Conservation (phyloP, 2,113 vertebrate genomes). For the Tapirus terrestris region DNA sequence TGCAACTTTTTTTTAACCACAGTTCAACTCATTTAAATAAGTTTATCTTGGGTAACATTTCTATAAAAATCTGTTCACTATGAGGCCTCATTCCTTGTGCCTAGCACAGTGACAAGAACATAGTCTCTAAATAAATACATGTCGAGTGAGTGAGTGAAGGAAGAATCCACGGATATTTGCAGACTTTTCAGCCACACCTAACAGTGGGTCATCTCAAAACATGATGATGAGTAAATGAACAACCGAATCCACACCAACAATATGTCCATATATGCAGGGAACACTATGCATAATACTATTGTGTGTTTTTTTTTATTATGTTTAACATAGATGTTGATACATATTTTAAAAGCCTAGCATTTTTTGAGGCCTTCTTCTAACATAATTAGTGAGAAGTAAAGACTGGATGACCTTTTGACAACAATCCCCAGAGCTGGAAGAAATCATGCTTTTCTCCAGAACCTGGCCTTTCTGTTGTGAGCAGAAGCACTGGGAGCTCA, state of each 20-base stretch:
- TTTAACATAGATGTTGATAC: neutral
- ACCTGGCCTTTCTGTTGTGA: neutral
- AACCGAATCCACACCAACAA: neutral
- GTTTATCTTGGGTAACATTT: neutral
- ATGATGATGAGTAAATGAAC: neutral
- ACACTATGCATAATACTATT: neutral
- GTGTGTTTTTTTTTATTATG: neutral
- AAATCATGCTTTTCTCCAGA: neutral
- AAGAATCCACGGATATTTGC: neutral
- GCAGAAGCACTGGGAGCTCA: neutral
- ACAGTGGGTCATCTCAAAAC: neutral
- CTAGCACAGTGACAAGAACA: neutral
- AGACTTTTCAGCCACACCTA: neutral
- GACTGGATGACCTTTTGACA: constrained; percentile 21
- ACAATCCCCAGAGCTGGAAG: neutral
- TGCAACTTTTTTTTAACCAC: neutral
- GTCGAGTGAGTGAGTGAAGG: neutral
- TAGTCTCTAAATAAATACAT: neutral
- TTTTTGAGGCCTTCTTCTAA: neutral
- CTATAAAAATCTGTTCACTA: neutral
- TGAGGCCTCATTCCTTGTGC: neutral
- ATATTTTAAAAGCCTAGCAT: neutral
- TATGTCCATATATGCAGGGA: neutral
- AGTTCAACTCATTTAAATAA: neutral
- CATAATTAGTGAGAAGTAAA: constrained; percentile 25